Percentiles rank a stretch among this genome's conserved stretches.
phyloP scores from a whole-genome alignment of 2,113 vertebrate genomes.

The Psilopsiagon aurifrons region DNA sequence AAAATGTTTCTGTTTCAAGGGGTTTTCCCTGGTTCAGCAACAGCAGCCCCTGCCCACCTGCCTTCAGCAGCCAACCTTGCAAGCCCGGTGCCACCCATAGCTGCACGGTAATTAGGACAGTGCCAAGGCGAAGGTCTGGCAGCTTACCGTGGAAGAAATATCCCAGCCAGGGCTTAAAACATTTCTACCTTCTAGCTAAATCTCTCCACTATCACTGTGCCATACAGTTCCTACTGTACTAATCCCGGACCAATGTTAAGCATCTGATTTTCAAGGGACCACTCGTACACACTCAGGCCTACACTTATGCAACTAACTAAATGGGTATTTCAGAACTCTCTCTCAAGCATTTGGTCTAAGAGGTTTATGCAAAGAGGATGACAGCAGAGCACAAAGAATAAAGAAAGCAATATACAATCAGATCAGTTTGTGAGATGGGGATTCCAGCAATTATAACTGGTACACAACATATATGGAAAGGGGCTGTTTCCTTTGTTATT shows the following conservation, averaged over 20 bases:
- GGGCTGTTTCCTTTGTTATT: not conserved
- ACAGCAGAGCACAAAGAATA: not conserved
- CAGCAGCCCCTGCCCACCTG: not conserved
- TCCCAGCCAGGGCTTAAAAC: not conserved
- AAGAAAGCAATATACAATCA: not conserved
- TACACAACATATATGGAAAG: not conserved
- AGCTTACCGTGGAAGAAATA: not conserved
- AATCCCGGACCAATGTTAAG: not conserved
- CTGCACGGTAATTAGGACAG: rapidly evolving
- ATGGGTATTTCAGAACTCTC: not conserved
- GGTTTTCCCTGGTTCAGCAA: not conserved
- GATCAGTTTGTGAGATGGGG: not conserved
- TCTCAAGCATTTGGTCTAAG: not conserved
- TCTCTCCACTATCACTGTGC: not conserved
- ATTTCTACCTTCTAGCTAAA: not conserved
- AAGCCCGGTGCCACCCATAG: not conserved
- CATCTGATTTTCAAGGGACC: not conserved
- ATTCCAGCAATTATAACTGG: not conserved
- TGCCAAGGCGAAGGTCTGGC: not conserved
- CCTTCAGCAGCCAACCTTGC: not conserved
- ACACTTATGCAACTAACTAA: not conserved
- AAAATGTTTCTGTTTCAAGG: not conserved
- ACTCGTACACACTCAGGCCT: not conserved
- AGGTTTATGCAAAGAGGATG: not conserved
- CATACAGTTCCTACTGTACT: not conserved